phyloP scores from a whole-genome alignment of 2,888 invertebrate species.

The Eilema griseolum region DNA sequence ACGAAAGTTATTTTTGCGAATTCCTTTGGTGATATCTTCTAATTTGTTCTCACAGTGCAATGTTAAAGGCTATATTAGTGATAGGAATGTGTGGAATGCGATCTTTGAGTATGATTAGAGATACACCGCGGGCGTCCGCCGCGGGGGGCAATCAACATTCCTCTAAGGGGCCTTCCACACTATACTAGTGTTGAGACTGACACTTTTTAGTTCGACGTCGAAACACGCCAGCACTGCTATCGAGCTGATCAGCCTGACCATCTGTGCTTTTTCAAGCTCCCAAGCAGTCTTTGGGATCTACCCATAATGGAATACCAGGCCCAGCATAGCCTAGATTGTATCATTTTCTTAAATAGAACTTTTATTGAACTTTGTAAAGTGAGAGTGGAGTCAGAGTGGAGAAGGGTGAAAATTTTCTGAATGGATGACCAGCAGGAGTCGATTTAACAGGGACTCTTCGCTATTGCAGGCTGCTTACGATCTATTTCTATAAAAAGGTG shows the following conservation, averaged over 20 bases:
- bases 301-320: too few relatives aligned
- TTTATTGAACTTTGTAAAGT: too few relatives aligned
- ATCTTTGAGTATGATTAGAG: slow-evolving; percentile 25
- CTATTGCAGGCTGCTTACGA: too few relatives aligned
- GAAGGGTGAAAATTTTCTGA: too few relatives aligned
- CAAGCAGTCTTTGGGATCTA: too few relatives aligned
- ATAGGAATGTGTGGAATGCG: slow-evolving; percentile 44
- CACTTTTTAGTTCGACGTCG: slow-evolving; percentile 5
- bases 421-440: too few relatives aligned
- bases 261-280: neutral
- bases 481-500: too few relatives aligned
- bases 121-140: slow-evolving; percentile 36
- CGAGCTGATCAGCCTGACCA: neutral
- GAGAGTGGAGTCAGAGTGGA: too few relatives aligned
- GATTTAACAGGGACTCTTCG: too few relatives aligned
- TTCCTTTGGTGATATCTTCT: neutral
- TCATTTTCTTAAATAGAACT: too few relatives aligned
- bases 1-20: neutral
- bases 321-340: too few relatives aligned
- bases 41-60: neutral
- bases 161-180: slow-evolving; percentile 35
- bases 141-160: slow-evolving; percentile 45
- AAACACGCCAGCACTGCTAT: neutral
- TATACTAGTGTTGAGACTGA: slow-evolving; percentile 34
- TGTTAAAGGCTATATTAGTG: slow-evolving; percentile 23